These are phyloP conservation scores for Lampropteryx suffumata DNA, from an alignment of 2,888 invertebrate species.

Conservation along the genomic window DNA sequence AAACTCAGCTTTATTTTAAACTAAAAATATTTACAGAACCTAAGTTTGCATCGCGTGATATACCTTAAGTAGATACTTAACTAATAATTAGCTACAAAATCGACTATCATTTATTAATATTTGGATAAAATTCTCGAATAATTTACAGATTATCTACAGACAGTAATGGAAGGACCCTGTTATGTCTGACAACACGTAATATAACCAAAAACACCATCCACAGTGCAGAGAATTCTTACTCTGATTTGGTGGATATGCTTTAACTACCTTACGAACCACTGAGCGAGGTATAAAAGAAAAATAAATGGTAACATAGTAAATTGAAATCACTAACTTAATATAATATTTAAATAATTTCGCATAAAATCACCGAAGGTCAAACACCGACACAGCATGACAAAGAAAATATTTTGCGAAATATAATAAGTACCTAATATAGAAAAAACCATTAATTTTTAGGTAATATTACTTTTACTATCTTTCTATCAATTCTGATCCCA, in stretches of 20 bases:
- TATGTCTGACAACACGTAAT: conserved; percentile 58
- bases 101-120: conserved; percentile 65
- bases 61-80: conserved; percentile 22
- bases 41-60: conserved; percentile 46
- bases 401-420: background rate
- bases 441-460: no score
- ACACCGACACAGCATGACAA: background rate
- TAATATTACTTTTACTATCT: no score
- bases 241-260: conserved; percentile 2
- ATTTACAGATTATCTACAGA: conserved; percentile 53
- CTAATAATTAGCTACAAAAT: conserved; percentile 43
- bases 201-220: conserved; percentile 9
- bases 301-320: conserved; percentile 58
- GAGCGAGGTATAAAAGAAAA: conserved; percentile 62
- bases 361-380: conserved; percentile 4
- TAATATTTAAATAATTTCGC: conserved; percentile 16
- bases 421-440: no score
- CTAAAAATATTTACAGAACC: conserved; percentile 51
- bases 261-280: conserved; percentile 42
- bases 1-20: conserved; percentile 25
- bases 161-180: conserved; percentile 75
- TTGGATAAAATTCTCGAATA: conserved; percentile 66
- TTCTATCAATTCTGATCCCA: no score
- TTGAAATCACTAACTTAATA: conserved; percentile 21
- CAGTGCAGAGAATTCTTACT: background rate